Base-by-base conservation (phyloP, 2,888 invertebrate species). In the Scrobipalpa atriplicella region DNA sequence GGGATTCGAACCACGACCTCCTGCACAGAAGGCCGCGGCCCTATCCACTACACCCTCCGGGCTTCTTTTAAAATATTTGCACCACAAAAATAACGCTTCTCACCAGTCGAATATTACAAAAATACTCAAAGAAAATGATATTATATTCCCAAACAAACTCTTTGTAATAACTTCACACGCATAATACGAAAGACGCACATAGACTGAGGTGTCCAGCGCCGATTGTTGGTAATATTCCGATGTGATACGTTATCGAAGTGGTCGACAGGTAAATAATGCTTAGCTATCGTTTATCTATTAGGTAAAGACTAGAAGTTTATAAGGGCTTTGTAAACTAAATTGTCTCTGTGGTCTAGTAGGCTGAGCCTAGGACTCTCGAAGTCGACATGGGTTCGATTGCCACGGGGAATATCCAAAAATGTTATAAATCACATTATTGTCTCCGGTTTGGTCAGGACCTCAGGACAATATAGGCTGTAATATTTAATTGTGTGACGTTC, bases 201-300 rank as follows among this genome's bases (percentile, higher is more conserved):
- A 43, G 10, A 62, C 62, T 43, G 21, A 18, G 41, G 11, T 41
- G 16, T 29, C 18, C 36, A 60, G 16, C 16, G 16, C 19, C 21
- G 51, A 67, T 39, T 63, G 47, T 38, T 58, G 66, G 68, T 60
- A 68, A 68, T 68, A 66, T 68, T 68, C 68, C 68, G 21, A 51
- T 21, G 29, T 10, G 62, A 63, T 63, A 63, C 51, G 47, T 51
- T 63, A 63, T 63, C 62, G 7, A 56, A 21, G 29, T 56, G 19
- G 21, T 13, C 21, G 19, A 43, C 51, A 62, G 65, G 67, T 67
- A 67, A 67, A 67, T 16, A 63, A 51, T 29, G 21, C 54, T 21
- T 56, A 13, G 54, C 21, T 29, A 60, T 56, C 54, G 54, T 56
- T 56, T 56, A 56, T 56, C 54, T 56, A 21, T 29, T 11, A 56